A percentile compares a stretch with the other conserved stretches of the same genome.
Evolutionary conservation across 2,888 invertebrate species (phyloP).

Genomic region (Leptopilina myrica): DNA sequence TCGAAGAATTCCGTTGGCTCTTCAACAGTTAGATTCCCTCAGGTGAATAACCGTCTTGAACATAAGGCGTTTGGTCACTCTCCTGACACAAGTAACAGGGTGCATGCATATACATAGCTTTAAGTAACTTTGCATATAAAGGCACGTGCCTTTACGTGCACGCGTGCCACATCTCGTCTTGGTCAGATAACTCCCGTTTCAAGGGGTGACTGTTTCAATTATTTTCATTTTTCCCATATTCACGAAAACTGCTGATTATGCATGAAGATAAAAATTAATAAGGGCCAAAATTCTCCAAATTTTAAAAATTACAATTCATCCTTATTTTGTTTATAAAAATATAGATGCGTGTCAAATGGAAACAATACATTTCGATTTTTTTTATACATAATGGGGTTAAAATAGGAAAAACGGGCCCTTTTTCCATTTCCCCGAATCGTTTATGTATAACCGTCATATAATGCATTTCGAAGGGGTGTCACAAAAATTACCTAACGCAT

Average conservation of each 20-base stretch:
- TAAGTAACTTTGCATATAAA: not conserved
- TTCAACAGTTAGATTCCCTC: not conserved
- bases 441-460: too few species aligned
- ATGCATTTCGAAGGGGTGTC: too few species aligned
- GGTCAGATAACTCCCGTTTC: not conserved
- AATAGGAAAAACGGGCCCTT: too few species aligned
- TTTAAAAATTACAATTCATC: too few species aligned
- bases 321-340: too few species aligned
- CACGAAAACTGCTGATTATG: too few species aligned
- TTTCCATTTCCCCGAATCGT: too few species aligned
- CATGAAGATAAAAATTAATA: too few species aligned
- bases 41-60: constrained; percentile 30
- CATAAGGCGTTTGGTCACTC: constrained; percentile 15
- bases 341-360: too few species aligned
- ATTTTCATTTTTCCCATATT: not conserved
- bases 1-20: constrained; percentile 28
- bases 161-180: constrained; percentile 25
- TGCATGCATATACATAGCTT: not conserved
- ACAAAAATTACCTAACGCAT: too few species aligned
- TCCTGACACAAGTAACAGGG: constrained; percentile 12
- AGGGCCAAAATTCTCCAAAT: too few species aligned
- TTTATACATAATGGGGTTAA: not conserved
- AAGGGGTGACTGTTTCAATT: constrained; percentile 2
- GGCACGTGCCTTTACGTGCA: constrained; percentile 1
- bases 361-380: not conserved